Conservation (phyloP, 1,140 invertebrate genomes). For the Diplogasteroides magnus region DNA sequence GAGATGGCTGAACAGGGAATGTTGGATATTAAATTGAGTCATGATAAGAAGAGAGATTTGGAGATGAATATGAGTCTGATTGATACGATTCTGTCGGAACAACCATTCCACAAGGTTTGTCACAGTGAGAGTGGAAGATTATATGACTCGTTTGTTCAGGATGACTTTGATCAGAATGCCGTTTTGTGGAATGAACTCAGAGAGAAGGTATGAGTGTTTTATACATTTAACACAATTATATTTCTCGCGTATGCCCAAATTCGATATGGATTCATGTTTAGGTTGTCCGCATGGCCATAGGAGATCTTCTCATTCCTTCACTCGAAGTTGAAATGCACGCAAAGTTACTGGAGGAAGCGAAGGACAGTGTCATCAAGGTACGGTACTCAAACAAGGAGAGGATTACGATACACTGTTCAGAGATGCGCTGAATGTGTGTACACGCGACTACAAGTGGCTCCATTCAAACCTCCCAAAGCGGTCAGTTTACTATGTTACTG, state of each 20-base stretch:
- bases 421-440: background rate
- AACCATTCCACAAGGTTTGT: constrained; percentile 19
- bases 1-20: background rate
- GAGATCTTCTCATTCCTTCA: constrained; percentile 79
- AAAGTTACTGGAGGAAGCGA: constrained; percentile 76
- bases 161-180: no score
- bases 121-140: no score
- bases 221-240: no score
- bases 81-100: constrained; percentile 22
- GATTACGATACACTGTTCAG: background rate
- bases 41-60: constrained; percentile 12
- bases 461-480: constrained; percentile 1
- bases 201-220: no score
- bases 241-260: no score
- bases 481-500: background rate
- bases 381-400: constrained; percentile 3
- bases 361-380: constrained; percentile 74
- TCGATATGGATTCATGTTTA: no score
- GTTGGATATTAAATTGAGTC: background rate
- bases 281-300: constrained; percentile 80
- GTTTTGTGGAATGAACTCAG: no score
- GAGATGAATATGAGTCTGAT: constrained; percentile 17
- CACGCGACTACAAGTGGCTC: constrained; percentile 1
- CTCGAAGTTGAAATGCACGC: constrained; percentile 78
- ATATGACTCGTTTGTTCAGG: no score